Evolutionary conservation across 2,797 vertebrate genomes (phyloP).

Genomic region (Pangasius mekongensis): DNA sequence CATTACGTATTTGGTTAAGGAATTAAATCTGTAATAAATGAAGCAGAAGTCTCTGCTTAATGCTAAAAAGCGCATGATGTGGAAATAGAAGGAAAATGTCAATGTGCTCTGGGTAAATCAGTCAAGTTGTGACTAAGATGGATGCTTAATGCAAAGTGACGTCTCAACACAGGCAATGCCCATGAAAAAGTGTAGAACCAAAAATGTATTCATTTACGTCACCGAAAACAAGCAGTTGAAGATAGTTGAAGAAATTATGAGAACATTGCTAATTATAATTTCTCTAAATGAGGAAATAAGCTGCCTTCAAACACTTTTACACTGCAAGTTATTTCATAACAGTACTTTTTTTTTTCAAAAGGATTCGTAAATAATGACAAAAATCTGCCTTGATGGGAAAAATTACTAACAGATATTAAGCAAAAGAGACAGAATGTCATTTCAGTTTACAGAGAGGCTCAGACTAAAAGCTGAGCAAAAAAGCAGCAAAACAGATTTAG

Average conservation of each 20-base stretch:
- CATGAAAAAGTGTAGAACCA: not conserved
- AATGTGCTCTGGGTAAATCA: constrained; percentile 31
- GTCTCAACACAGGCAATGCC: constrained; percentile 54
- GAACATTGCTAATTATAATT: too few species aligned
- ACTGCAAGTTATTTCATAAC: not conserved
- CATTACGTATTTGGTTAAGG: constrained; percentile 33
- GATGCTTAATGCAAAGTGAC: constrained; percentile 56
- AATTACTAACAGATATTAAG: constrained; percentile 68
- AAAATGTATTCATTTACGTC: not conserved
- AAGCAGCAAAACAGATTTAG: constrained; percentile 62
- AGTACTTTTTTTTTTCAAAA: not conserved
- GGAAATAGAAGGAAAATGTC: constrained; percentile 27
- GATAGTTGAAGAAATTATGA: not conserved
- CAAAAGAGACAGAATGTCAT: constrained; percentile 71
- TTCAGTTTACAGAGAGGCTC: constrained; percentile 58
- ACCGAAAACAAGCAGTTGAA: not conserved
- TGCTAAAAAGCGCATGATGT: not conserved
- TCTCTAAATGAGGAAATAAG: not conserved
- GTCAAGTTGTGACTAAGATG: constrained; percentile 45
- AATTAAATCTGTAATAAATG: constrained; percentile 51
- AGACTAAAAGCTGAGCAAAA: constrained; percentile 49
- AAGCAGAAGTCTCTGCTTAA: not conserved
- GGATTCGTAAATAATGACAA: not conserved
- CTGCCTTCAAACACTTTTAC: not conserved
- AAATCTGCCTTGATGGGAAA: constrained; percentile 62